phyloP scores from a whole-genome alignment of 2,113 vertebrate species.

The Aramus guarauna region DNA sequence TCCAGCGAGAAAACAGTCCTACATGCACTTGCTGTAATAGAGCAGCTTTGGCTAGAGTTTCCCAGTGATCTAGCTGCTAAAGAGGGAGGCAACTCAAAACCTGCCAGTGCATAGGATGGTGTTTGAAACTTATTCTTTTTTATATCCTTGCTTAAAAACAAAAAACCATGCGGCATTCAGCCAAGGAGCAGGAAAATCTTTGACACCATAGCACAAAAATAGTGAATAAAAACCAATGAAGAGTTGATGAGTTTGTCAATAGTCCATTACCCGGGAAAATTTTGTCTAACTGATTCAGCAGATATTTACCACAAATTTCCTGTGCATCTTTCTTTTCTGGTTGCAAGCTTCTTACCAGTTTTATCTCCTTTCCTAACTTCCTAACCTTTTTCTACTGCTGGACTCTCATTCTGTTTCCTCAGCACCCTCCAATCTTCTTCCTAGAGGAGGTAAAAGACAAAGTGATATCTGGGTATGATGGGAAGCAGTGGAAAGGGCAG shows the following conservation, averaged over 20 bases:
- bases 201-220: neutral
- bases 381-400: neutral
- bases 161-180: neutral
- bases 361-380: neutral
- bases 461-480: neutral
- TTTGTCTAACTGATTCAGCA: neutral
- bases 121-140: neutral
- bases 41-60: neutral
- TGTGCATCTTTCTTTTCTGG: neutral
- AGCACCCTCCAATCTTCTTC: neutral
- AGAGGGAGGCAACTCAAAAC: neutral
- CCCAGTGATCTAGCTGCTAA: neutral
- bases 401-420: neutral
- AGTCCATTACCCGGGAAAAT: neutral
- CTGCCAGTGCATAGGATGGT: neutral
- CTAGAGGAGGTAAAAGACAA: neutral
- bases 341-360: neutral
- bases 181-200: neutral
- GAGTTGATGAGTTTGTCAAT: conserved; percentile 4
- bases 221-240: neutral
- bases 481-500: neutral
- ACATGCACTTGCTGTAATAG: neutral
- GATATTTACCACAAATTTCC: neutral
- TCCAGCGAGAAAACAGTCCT: neutral
- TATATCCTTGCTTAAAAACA: neutral